Conservation (phyloP, 1,140 invertebrate genomes). For the Spodoptera frugiperda region DNA sequence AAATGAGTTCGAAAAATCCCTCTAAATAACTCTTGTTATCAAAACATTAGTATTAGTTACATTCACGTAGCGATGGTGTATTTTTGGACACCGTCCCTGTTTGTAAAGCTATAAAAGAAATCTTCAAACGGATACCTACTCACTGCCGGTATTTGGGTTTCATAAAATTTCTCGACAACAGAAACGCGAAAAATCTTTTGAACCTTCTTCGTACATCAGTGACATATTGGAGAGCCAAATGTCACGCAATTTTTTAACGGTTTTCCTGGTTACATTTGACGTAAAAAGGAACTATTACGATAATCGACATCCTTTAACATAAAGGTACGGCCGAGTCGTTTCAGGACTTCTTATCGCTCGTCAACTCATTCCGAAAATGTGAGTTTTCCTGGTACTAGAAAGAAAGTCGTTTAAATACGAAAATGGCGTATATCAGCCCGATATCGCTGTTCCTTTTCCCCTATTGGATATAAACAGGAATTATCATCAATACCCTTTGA, state of each 20-base stretch:
- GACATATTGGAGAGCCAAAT: not conserved
- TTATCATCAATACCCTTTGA: slow-evolving; percentile 65
- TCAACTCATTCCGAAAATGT: slow-evolving; percentile 32
- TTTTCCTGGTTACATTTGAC: slow-evolving; percentile 3
- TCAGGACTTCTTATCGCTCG: slow-evolving; percentile 10
- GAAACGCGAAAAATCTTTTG: no score
- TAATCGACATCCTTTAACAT: slow-evolving; percentile 9
- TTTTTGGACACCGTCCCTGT: no score
- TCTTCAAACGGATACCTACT: no score
- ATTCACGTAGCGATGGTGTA: no score
- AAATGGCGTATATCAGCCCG: slow-evolving; percentile 54
- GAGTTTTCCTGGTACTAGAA: slow-evolving; percentile 30
- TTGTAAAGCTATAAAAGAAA: no score
- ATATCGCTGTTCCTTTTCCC: slow-evolving; percentile 55
- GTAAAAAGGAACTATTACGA: slow-evolving; percentile 2
- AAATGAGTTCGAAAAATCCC: no score
- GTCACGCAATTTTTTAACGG: not conserved
- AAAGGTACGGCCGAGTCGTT: not conserved
- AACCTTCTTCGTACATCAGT: slow-evolving; percentile 1
- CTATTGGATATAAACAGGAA: slow-evolving; percentile 64
- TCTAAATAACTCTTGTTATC: no score
- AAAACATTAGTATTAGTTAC: no score
- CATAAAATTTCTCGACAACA: no score
- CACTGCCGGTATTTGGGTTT: no score
- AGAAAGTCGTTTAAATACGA: slow-evolving; percentile 49